Base-by-base conservation (phyloP, 2,113 vertebrate species). In the Pseudopodoces humilis region DNA sequence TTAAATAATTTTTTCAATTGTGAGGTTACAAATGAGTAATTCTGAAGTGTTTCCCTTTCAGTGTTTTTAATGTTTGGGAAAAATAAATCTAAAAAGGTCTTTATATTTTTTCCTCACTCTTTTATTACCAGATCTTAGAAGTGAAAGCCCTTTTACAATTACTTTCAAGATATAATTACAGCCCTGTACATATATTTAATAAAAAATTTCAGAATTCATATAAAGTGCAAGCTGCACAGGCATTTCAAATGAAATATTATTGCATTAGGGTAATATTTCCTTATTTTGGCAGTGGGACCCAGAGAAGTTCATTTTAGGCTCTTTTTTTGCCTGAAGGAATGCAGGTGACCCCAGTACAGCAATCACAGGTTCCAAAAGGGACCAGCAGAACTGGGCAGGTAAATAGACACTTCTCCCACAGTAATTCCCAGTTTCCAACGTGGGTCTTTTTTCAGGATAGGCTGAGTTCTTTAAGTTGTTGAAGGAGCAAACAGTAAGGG, bases 1-100 rank as follows among this genome's bases (percentile, higher is more conserved):
- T 91, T 28, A 83, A 91, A 68, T 84, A 92, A 35, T 95, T 95
- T 96, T 94, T 96, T 95, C 90, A 70, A 80, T 90, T 90, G 65
- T 83, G 59, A 93, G 49, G 53, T 92, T 96, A 82, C 55, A 71
- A 95, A 83, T 84, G 43, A 95, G 47, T 92, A 71, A 92, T 90
- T 96, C 69, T 43, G 62, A 79, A 95, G 46, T 77, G 74, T 92
- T 97, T 77, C 24, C 79, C 90, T 83, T 94, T 75, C 33, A 50
- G 21, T 89, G 88, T 86, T 87, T 94, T 86, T 55, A 67, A 88
- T 63, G n/a, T 83, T 88, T 87, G 56, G 33, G 71, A 82, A 81
- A 97, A 79, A 33, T 55, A 90, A 94, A 83, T 78, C 60, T 91
- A 33, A 80, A 92, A 95, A 50, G 12, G n/a, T 39, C 44, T 79